These are phyloP conservation scores for Phengaris alcon DNA, from an alignment of 2,888 invertebrate species.

Conservation along the genomic window DNA sequence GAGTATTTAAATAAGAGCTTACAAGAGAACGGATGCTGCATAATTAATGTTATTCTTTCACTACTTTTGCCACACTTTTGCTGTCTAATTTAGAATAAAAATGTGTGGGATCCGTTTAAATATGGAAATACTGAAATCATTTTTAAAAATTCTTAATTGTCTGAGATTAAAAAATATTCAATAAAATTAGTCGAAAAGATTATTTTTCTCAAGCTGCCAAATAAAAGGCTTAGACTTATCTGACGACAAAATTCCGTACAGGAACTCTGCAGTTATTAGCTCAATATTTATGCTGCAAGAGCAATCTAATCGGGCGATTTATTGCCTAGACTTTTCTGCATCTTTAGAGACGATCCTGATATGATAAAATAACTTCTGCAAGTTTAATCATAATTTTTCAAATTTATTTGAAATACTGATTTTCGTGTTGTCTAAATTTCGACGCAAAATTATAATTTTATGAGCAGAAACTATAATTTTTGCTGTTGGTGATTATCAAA, in stretches of 20 bases:
- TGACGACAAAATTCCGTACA: background rate
- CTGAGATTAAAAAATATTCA: too few species aligned
- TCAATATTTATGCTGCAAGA: background rate
- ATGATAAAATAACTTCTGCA: background rate
- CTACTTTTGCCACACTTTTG: background rate
- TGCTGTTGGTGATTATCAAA: too few species aligned
- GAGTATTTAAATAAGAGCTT: constrained; percentile 15
- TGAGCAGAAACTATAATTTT: too few species aligned
- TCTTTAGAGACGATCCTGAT: background rate
- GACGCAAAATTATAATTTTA: too few species aligned
- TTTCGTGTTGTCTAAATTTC: background rate
- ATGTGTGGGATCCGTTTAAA: background rate
- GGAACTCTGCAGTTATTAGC: background rate
- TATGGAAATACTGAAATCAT: too few species aligned
- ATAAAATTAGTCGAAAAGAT: too few species aligned
- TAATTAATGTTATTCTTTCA: constrained; percentile 7
- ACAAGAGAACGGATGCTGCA: constrained; percentile 8
- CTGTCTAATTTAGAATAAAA: background rate
- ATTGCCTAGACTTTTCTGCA: background rate
- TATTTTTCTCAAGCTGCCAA: too few species aligned
- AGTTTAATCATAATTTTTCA: background rate
- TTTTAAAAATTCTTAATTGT: too few species aligned
- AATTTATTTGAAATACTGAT: background rate
- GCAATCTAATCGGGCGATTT: background rate
- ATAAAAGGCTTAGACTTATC: too few species aligned